Conservation (phyloP, 2,113 vertebrate genomes). For the Dasyornis broadbenti region DNA sequence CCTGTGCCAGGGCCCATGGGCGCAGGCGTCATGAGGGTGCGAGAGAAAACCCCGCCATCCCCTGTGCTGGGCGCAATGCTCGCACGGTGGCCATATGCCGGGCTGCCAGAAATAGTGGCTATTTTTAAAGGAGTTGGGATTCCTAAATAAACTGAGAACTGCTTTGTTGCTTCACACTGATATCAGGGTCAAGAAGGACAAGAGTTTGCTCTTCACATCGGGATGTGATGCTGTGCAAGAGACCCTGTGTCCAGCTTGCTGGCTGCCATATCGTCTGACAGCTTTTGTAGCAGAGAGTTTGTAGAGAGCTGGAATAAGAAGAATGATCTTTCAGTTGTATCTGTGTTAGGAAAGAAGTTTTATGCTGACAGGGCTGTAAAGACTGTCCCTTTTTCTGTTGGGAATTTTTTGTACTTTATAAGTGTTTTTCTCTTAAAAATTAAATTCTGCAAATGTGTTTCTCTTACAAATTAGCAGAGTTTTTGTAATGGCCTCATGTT, state of each 20-base stretch:
- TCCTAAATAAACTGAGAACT: background rate
- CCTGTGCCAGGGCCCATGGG: background rate
- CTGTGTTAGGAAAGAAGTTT: background rate
- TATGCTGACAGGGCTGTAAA: background rate
- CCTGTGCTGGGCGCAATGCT: background rate
- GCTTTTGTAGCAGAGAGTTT: background rate
- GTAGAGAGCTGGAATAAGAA: background rate
- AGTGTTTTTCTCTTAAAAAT: background rate
- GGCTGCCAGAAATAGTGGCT: background rate
- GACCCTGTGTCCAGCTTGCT: background rate
- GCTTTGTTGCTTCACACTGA: background rate
- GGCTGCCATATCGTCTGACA: fast-evolving
- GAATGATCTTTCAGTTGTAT: background rate
- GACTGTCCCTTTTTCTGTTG: fast-evolving
- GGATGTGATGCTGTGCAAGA: background rate
- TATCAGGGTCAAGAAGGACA: background rate
- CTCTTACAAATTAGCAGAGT: background rate
- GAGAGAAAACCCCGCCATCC: background rate
- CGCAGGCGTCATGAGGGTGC: fast-evolving
- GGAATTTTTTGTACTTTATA: background rate
- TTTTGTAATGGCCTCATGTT: background rate
- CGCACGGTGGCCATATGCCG: background rate
- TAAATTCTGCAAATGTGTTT: background rate
- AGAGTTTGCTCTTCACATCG: background rate
- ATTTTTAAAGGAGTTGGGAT: background rate